Evolutionary conservation across 1,140 invertebrate species (phyloP), one percentile per base, ranked within the genome.

Genomic region (Brachionus paranguensis): DNA sequence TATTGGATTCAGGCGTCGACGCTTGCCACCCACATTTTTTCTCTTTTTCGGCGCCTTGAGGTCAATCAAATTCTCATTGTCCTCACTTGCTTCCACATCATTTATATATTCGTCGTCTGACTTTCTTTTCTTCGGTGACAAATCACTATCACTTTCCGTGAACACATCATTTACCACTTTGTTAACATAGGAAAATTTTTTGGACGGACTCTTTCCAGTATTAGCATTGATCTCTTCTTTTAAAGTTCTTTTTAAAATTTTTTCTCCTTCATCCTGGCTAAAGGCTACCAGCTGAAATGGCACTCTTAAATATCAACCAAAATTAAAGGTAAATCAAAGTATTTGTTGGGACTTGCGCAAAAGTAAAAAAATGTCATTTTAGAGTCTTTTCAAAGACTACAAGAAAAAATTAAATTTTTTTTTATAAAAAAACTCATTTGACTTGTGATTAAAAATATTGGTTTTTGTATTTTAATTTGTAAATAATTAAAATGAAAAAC

Each of bases 111-210:
- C 65, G 24, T 33, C 33, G 3, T 68, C 65, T 3, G 65, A 68
- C n/a, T 68, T 68, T 68, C 33, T 68, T 68, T 68, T 68, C 12
- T 68, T 33, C 2, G n/a, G 10, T 68, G 65, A 68, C 14, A 33
- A 1, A 17, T 68, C 33, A 68, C 65, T 68, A 14, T 68, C 65
- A 33, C 65, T 68, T 33, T 68, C 65, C 7, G 27, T 33, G 4
- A 29, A n/a, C 14, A 17, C 27, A 33, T 27, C 24, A 68, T 68
- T 29, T 1, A 33, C 5, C 24, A 68, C 27, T 68, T 68, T 68
- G 33, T 68, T 68, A 11, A 68, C 65, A 68, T 68, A 68, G 12
- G 65, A 68, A 68, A 68, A 68, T 68, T n/a, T 27, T 33, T 68
- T 68, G 2, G 10, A n/a, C 24, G 27, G 27, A 33, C 33, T 68